Evolutionary conservation across 1,140 invertebrate genomes (phyloP).

Genomic region (Littorina saxatilis): DNA sequence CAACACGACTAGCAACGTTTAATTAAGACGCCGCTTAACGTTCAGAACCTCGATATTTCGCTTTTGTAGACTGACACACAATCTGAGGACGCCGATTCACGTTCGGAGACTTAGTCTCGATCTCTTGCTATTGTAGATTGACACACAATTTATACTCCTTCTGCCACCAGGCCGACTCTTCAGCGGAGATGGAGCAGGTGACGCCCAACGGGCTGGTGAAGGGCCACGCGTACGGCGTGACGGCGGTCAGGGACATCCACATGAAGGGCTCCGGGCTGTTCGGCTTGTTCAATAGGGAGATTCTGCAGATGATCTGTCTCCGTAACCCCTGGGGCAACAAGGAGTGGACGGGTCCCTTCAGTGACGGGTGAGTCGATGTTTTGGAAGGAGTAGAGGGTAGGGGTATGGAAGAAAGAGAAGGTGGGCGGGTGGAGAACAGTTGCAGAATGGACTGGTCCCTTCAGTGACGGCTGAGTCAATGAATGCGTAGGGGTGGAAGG

Average conservation of each 20-base stretch:
- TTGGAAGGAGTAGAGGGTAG: no score
- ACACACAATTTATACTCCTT: no score
- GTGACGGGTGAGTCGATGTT: not conserved
- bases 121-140: no score
- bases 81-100: no score
- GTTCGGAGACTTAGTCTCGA: no score
- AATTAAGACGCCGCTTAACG: no score
- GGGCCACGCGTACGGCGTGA: conserved; percentile 67
- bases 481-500: not conserved
- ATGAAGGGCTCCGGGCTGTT: conserved; percentile 51
- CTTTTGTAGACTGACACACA: no score
- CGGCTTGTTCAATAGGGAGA: conserved; percentile 13
- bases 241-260: conserved; percentile 62
- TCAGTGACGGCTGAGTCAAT: not conserved
- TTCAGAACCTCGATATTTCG: no score
- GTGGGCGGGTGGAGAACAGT: not conserved
- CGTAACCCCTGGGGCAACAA: conserved; percentile 70
- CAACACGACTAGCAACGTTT: no score
- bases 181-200: conserved; percentile 50
- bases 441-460: not conserved
- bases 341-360: conserved; percentile 61
- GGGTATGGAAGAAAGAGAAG: not conserved
- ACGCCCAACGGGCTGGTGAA: conserved; percentile 64
- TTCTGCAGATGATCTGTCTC: conserved; percentile 62
- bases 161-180: conserved; percentile 49